These are phyloP conservation scores for Buteo buteo DNA, from an alignment of 2,113 vertebrate species.

Conservation along the genomic window DNA sequence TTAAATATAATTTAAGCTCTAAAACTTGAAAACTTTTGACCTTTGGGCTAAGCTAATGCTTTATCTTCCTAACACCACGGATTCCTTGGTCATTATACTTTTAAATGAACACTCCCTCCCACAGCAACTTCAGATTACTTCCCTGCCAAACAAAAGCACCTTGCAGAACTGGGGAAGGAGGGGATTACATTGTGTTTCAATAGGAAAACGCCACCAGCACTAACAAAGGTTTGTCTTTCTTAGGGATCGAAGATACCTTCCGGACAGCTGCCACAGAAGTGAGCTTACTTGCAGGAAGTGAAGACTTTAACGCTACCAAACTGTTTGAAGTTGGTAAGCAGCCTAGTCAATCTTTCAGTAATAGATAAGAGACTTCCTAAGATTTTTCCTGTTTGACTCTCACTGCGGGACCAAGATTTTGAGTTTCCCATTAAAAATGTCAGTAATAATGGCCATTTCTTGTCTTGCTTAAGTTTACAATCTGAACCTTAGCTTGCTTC, in stretches of 20 bases:
- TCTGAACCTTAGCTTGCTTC: not conserved
- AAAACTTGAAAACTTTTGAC: not conserved
- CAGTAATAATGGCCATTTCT: not conserved
- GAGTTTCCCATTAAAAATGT: not conserved
- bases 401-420: not conserved
- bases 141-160: not conserved
- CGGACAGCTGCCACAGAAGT: constrained; percentile 95
- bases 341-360: not conserved
- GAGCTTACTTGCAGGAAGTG: constrained; percentile 90
- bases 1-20: not conserved
- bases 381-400: not conserved
- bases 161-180: not conserved
- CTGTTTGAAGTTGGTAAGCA: constrained; percentile 95
- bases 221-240: constrained; percentile 36
- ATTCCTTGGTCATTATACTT: not conserved
- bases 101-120: not conserved
- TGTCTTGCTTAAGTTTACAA: not conserved
- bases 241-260: constrained; percentile 96
- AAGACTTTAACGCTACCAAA: constrained; percentile 95
- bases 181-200: not conserved
- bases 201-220: not conserved
- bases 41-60: not conserved
- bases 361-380: not conserved
- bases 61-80: not conserved
- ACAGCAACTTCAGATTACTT: not conserved